phyloP scores from a whole-genome alignment of 2,797 vertebrate species.

The Martes flavigula region DNA sequence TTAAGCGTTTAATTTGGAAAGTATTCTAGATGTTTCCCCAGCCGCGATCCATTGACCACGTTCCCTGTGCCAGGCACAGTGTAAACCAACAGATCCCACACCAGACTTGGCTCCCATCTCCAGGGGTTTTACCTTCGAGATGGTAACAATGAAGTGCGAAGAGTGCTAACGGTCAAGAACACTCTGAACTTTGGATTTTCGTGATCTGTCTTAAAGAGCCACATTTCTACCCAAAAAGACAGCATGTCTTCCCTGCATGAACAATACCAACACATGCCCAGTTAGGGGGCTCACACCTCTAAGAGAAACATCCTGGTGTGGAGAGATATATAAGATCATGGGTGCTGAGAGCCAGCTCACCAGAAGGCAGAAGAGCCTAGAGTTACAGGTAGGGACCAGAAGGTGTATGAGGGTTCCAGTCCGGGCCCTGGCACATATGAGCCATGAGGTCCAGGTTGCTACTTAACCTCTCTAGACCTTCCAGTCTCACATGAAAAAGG shows the following conservation, averaged over 20 bases:
- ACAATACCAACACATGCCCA: neutral
- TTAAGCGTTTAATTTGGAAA: conserved; percentile 1
- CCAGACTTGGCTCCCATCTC: neutral
- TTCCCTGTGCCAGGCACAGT: neutral
- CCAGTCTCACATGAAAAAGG: neutral
- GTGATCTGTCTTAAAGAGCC: neutral
- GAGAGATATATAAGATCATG: neutral
- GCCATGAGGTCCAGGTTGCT: neutral
- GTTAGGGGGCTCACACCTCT: neutral
- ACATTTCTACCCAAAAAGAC: neutral
- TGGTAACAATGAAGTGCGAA: neutral
- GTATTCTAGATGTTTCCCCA: neutral
- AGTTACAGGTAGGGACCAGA: neutral
- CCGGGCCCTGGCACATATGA: neutral
- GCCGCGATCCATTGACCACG: neutral
- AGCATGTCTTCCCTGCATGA: neutral
- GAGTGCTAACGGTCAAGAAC: neutral
- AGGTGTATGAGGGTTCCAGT: accelerated
- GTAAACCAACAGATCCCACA: neutral
- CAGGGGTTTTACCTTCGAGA: neutral
- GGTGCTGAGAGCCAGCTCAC: neutral
- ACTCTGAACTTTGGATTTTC: neutral
- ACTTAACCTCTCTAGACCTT: neutral
- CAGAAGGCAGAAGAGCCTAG: neutral
- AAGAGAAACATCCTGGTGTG: neutral